Base-by-base conservation (phyloP, 2,888 invertebrate genomes). In the Acleris sparsana region DNA sequence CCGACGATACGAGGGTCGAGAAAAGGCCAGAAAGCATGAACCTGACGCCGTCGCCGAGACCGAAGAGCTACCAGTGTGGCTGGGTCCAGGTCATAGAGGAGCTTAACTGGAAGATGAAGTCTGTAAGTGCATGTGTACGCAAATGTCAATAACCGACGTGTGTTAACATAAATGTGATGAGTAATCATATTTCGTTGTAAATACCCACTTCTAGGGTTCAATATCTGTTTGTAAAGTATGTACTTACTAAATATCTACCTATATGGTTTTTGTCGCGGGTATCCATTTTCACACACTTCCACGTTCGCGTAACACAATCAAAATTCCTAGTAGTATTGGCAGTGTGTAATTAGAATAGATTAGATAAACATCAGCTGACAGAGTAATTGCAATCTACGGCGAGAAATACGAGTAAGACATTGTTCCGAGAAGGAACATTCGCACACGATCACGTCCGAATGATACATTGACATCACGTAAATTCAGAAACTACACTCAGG, bases 71-170 rank as follows among this genome's bases (percentile, higher is more conserved):
- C 62, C 83, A 84, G 48, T 73, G 85, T 69, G 80, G 79, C 63
- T 90, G 90, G 90, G 85, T 80, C 43, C 87, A 88, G 71, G 90
- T 91, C 46, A 70, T 88, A 60, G 88, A 88, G 68, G 91, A 90
- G 69, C 75, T 91, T 44, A 75, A 82, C 49, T 87, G 85, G 85
- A 89, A 86, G 72, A 46, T 83, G 11, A 79, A 65, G 33, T 70
- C 73, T 72, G 89, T 89, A 75, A 89, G 88, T 89, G 68, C 43
- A 17, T 71, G 56, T 63, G 52, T 69, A 51, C 68, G 60, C 39
- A 46, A 33, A 48, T 3, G 25, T 62, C n/a, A 5, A 52, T 39
- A 46, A n/a, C n/a, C 63, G 70, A 58, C 66, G 11, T 52, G 39
- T 44, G 49, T 20, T 60, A 60, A 60, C 22, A 46, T 46, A 17